Base-by-base conservation (phyloP, 2,888 invertebrate species). In the Xylophagus ater region DNA sequence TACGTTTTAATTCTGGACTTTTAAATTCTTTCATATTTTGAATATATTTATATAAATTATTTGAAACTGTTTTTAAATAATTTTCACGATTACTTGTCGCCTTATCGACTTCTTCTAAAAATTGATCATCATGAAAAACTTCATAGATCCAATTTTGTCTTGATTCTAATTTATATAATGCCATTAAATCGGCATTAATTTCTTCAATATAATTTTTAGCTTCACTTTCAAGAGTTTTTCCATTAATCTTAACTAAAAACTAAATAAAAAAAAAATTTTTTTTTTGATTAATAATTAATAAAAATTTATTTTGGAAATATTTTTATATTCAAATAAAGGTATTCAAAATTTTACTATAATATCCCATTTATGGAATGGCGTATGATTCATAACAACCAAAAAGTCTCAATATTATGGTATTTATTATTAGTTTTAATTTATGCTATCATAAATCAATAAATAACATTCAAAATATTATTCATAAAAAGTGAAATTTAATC, bases 1-100 rank as follows among this genome's bases (percentile, higher is more conserved):
- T 81, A 30, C 88, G 72, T 37, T 69, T 70, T 0, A 85, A 56
- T 12, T 71, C 62, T 34, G 70, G 68, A 59, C 88, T 78, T 20
- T 74, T 71, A 55, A 81, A 76, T 17, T 21, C 23, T 23, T 23
- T n/a, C n/a, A n/a, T n/a, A n/a, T n/a, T n/a, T n/a, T n/a, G n/a
- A n/a, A n/a, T n/a, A n/a, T n/a, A n/a, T n/a, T n/a, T n/a, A n/a
- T n/a, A n/a, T n/a, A n/a, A n/a, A n/a, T n/a, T n/a, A n/a, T n/a
- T n/a, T n/a, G n/a, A n/a, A n/a, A n/a, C n/a, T n/a, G n/a, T n/a
- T n/a, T n/a, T n/a, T n/a, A n/a, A n/a, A n/a, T n/a, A n/a, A n/a
- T n/a, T n/a, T n/a, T n/a, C n/a, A n/a, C n/a, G n/a, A n/a, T n/a
- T n/a, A n/a, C n/a, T n/a, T n/a, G n/a, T n/a, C n/a, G n/a, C n/a